Conservation (phyloP, 1,140 invertebrate genomes). For the Leptestheria dahalacensis region DNA sequence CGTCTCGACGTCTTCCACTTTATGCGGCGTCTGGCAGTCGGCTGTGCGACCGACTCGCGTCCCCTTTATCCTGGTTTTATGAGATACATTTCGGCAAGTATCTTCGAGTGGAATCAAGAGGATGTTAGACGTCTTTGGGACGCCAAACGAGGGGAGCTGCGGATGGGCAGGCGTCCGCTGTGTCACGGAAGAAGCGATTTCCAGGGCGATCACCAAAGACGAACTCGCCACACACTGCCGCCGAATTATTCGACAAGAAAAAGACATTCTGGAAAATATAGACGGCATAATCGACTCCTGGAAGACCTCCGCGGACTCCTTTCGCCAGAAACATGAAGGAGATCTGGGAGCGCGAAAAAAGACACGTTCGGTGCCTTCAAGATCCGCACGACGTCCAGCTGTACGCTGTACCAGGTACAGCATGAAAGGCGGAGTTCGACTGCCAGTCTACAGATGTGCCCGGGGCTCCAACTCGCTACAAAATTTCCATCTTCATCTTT, state of each 20-base stretch:
- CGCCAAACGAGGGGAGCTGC: too few relatives aligned
- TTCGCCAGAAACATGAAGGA: not conserved
- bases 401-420: not conserved
- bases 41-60: too few relatives aligned
- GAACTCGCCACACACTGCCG: conserved; percentile 6
- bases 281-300: not conserved
- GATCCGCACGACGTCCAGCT: not conserved
- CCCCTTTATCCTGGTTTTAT: too few relatives aligned
- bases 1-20: too few relatives aligned
- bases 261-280: not conserved
- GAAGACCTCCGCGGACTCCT: not conserved
- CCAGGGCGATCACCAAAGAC: not conserved
- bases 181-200: not conserved
- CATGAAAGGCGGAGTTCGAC: not conserved
- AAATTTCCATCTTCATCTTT: not conserved
- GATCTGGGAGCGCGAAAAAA: not conserved
- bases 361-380: not conserved
- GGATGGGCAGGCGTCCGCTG: too few relatives aligned
- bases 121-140: too few relatives aligned
- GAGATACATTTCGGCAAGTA: too few relatives aligned
- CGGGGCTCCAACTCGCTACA: not conserved
- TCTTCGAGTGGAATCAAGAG: too few relatives aligned
- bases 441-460: not conserved
- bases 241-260: not conserved
- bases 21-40: too few relatives aligned